A percentile compares a stretch with the other conserved stretches of the same genome.
Evolutionary conservation across 2,888 invertebrate species (phyloP).

Genomic region (Hipparchia sbordonii): DNA sequence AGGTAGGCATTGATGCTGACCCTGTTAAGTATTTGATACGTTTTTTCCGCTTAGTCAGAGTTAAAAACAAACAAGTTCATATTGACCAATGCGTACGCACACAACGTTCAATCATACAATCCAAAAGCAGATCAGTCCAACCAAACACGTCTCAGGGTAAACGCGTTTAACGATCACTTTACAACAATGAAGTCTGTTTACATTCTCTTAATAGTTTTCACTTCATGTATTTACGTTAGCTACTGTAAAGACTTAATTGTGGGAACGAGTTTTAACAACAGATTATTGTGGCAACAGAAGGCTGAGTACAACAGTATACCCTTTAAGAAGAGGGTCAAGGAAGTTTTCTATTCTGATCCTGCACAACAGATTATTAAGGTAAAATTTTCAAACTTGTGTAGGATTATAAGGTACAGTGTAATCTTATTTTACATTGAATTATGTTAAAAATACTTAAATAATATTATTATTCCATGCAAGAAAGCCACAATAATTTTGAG

Average conservation of each 20-base stretch:
- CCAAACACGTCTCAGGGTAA: slow-evolving; percentile 53
- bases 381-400: slow-evolving; percentile 27
- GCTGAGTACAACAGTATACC: slow-evolving; percentile 74
- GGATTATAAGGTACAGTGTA: too few relatives aligned
- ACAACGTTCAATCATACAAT: slow-evolving; percentile 37
- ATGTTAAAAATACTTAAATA: too few relatives aligned
- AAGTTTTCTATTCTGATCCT: slow-evolving; percentile 72
- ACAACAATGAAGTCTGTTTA: slow-evolving; percentile 63
- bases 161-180: slow-evolving; percentile 45
- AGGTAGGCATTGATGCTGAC: slow-evolving; percentile 7
- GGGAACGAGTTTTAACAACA: slow-evolving; percentile 71
- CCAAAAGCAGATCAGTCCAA: slow-evolving; percentile 49
- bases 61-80: slow-evolving; percentile 55
- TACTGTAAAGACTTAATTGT: slow-evolving; percentile 73
- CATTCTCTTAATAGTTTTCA: slow-evolving; percentile 56
- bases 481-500: too few relatives aligned
- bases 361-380: slow-evolving; percentile 78
- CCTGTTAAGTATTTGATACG: slow-evolving; percentile 46
- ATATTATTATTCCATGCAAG: too few relatives aligned
- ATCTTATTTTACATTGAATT: too few relatives aligned
- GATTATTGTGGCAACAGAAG: slow-evolving; percentile 69
- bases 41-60: slow-evolving; percentile 57
- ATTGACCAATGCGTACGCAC: slow-evolving; percentile 39
- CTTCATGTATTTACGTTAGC: slow-evolving; percentile 59
- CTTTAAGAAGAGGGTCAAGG: slow-evolving; percentile 74